phyloP scores from a whole-genome alignment of 2,797 vertebrate genomes.

The Cynopterus sphinx region DNA sequence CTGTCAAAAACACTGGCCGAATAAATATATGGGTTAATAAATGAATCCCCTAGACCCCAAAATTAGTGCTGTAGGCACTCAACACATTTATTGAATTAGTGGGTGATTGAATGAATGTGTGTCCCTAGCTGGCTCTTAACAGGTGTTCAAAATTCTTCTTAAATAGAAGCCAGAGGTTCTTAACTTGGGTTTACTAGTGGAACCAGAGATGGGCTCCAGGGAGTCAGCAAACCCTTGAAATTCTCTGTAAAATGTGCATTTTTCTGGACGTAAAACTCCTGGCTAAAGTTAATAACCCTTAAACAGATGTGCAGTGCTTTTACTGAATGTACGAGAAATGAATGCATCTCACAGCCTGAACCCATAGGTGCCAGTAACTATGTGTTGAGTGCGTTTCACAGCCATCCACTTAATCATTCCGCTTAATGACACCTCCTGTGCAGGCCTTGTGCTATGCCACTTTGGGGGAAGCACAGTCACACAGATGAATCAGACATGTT shows the following conservation, averaged over 20 bases:
- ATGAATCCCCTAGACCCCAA: background rate
- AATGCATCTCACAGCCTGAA: background rate
- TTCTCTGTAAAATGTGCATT: background rate
- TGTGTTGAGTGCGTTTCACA: background rate
- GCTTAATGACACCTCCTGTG: background rate
- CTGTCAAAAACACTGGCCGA: background rate
- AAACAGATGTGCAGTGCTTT: background rate
- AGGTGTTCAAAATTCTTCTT: background rate
- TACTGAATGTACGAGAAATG: background rate
- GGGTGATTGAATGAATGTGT: background rate
- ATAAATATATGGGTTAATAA: background rate
- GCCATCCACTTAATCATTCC: background rate
- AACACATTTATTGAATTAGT: background rate
- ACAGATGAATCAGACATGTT: background rate
- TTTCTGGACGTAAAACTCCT: background rate
- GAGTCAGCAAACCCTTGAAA: conserved; percentile 18
- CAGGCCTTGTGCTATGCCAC: background rate
- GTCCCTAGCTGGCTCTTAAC: background rate
- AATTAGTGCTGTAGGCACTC: background rate
- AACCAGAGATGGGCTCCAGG: background rate
- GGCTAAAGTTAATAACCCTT: background rate
- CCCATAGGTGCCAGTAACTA: background rate
- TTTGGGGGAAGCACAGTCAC: background rate
- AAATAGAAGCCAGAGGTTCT: background rate
- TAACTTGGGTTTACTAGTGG: background rate